These are phyloP conservation scores for Dufourea novaeangliae DNA, from an alignment of 1,140 invertebrate genomes.

Conservation along the genomic window DNA sequence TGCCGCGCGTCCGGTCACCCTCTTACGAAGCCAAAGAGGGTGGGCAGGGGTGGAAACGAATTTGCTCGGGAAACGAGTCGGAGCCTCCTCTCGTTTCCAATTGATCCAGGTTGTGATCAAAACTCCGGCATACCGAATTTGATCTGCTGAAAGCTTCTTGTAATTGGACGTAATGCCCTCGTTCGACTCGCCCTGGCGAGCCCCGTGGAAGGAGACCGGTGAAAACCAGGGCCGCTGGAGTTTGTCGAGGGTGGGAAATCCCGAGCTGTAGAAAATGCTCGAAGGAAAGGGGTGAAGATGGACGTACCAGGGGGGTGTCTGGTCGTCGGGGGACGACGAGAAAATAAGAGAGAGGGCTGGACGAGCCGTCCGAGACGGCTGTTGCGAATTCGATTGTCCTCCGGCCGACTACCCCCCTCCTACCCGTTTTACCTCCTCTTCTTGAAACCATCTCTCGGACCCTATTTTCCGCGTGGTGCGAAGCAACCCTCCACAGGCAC, in stretches of 20 bases:
- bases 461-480: conserved; percentile 38
- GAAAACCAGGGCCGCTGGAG: conserved; percentile 20
- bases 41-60: no score
- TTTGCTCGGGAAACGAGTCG: conserved; percentile 23
- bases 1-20: conserved; percentile 4
- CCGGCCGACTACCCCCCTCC: conserved; percentile 19
- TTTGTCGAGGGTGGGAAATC: conserved; percentile 3
- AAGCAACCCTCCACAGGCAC: conserved; percentile 16
- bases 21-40: conserved; percentile 22
- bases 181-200: conserved; percentile 5
- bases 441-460: conserved; percentile 29
- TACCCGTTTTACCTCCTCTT: not conserved
- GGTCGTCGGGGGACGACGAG: conserved; percentile 29
- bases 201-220: not conserved
- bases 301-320: not conserved
- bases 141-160: conserved; percentile 71
- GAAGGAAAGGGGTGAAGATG: conserved; percentile 28
- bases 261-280: conserved; percentile 28
- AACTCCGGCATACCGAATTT: conserved; percentile 70
- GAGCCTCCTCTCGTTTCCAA: conserved; percentile 46
- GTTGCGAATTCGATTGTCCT: conserved; percentile 70
- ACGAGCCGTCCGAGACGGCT: conserved; percentile 48
- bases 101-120: conserved; percentile 70
- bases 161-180: conserved; percentile 69
- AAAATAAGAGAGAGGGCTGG: conserved; percentile 48